A percentile compares a stretch with the other conserved stretches of the same genome.
phyloP scores from a whole-genome alignment of 1,140 invertebrate genomes.

The Samia ricini region DNA sequence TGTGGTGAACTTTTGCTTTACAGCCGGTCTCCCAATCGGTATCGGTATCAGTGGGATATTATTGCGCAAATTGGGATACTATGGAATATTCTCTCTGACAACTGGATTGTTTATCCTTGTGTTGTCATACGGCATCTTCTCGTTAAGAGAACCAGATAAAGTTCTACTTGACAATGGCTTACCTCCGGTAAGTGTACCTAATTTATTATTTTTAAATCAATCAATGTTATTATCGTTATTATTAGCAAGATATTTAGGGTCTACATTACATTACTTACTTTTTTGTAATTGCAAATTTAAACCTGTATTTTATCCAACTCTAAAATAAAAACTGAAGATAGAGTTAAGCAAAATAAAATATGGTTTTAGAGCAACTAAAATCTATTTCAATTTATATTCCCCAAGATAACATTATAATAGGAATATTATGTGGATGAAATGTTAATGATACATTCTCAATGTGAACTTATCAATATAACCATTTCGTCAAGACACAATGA shows the following conservation, averaged over 20 bases:
- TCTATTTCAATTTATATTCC: neutral
- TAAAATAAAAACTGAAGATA: no score
- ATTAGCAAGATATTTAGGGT: neutral
- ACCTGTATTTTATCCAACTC: no score
- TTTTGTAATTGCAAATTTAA: neutral
- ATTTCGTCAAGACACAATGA: no score
- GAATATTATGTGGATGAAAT: no score
- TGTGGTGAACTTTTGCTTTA: constrained; percentile 89
- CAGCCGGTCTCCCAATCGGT: constrained; percentile 87
- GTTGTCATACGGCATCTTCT: constrained; percentile 82
- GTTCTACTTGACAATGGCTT: constrained; percentile 50
- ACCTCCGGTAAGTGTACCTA: constrained; percentile 49
- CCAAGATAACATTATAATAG: neutral
- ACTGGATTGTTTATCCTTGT: constrained; percentile 83
- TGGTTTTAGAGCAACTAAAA: neutral
- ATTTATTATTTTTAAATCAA: neutral
- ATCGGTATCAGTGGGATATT: constrained; percentile 85
- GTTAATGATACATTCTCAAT: no score
- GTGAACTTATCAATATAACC: no score
- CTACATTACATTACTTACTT: neutral
- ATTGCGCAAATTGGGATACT: constrained; percentile 85
- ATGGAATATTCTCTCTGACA: constrained; percentile 86
- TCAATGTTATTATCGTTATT: neutral
- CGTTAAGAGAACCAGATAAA: constrained; percentile 80
- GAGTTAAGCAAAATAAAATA: no score